Evolutionary conservation across 2,113 vertebrate genomes (phyloP), one percentile per base, ranked within the genome.

Genomic region (Aegithalos caudatus): DNA sequence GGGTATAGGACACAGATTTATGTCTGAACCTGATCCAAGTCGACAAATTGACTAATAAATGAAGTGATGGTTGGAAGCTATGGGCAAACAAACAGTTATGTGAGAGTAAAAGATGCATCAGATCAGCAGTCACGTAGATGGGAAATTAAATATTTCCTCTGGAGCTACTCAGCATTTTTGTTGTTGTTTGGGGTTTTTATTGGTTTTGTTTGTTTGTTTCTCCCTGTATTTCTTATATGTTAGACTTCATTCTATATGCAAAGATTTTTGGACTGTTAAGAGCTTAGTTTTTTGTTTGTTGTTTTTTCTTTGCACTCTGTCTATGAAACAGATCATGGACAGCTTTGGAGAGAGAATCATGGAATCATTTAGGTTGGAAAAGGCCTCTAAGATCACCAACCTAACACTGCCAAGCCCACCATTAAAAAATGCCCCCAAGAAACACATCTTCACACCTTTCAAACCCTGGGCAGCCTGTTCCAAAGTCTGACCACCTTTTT

Each of bases 71-170:
- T 96, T 86, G 50, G 81, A 95, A 86, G 86, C 69, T 92, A 15
- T 58, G 31, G 53, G 56, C 45, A 74, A 90, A 89, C 21, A 95
- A 94, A 73, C 15, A 38, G 85, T 81, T 77, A 65, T 53, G 31
- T 81, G 57, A 95, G 92, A 95, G 53, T 61, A 67, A 79, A 96
- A 80, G 61, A 87, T 95, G n/a, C 13, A 58, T 94, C 91, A 74
- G 40, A 82, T 93, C 84, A 95, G 77, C 66, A 91, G 35, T 25
- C 38, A 12, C 0, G 0, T 19, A 77, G 25, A 57, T 33, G n/a
- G 21, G 8, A 66, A 86, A 71, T 66, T 20, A 89, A 71, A 78
- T 69, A 18, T 6, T 3, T 64, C 73, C 24, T 82, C 61, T 79
- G 33, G 35, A 90, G 16, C 12, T 67, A 20, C 15, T 53, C 21